A percentile compares a stretch with the other conserved stretches of the same genome.
phyloP scores from a whole-genome alignment of 2,797 vertebrate species.

The Sparidentex hasta region DNA sequence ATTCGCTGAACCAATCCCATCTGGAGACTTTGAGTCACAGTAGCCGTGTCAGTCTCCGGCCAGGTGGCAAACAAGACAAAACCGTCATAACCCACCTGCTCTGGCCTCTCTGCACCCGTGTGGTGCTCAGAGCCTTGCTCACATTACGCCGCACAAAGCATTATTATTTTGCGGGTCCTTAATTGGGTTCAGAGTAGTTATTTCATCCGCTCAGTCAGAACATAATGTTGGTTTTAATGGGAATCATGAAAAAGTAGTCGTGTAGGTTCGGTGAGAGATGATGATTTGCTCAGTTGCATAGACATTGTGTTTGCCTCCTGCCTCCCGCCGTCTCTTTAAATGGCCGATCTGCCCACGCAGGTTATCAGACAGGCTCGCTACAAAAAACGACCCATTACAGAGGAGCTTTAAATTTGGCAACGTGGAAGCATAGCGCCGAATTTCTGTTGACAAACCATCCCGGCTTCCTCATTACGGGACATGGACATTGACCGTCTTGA shows the following conservation, averaged over 20 bases:
- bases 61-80: conserved; percentile 59
- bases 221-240: conserved; percentile 69
- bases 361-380: conserved; percentile 51
- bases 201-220: conserved; percentile 59
- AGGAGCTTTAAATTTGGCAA: conserved; percentile 46
- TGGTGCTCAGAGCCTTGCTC: conserved; percentile 38
- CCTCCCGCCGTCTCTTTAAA: conserved; percentile 48
- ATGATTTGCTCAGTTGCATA: conserved; percentile 52
- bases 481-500: conserved; percentile 50
- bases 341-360: conserved; percentile 44
- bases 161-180: conserved; percentile 60
- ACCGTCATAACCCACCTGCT: conserved; percentile 58
- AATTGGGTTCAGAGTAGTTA: conserved; percentile 63
- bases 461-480: conserved; percentile 53
- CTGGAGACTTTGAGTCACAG: conserved; percentile 62
- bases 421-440: conserved; percentile 1
- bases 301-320: conserved; percentile 48
- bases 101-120: conserved; percentile 33
- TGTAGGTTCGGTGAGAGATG: conserved; percentile 47
- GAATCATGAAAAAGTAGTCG: conserved; percentile 45
- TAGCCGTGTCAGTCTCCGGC: conserved; percentile 49
- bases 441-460: conserved; percentile 56
- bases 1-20: conserved; percentile 61
- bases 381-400: conserved; percentile 39
- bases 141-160: conserved; percentile 51